A percentile compares a stretch with the other conserved stretches of the same genome.
These are phyloP conservation scores for Onychomys leucogaster DNA, from an alignment of 2,797 vertebrate species.

Conservation along the genomic window DNA sequence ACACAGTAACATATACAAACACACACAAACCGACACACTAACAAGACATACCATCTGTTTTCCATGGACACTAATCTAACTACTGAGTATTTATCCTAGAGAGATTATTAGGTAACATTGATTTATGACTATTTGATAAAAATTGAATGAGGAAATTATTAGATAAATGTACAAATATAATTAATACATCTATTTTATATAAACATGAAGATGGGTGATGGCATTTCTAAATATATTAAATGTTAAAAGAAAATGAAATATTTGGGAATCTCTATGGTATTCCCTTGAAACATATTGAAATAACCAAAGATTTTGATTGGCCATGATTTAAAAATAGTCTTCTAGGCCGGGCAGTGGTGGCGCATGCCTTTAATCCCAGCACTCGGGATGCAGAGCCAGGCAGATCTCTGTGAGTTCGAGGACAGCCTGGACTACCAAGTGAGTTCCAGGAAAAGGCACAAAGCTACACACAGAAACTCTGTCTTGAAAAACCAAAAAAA, in stretches of 20 bases:
- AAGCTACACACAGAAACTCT: too few relatives aligned
- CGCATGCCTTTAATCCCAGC: too few relatives aligned
- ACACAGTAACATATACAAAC: background rate
- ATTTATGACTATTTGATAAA: background rate
- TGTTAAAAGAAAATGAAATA: constrained; percentile 7
- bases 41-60: background rate
- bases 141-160: background rate
- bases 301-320: background rate
- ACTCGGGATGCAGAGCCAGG: too few relatives aligned
- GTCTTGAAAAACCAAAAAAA: too few relatives aligned
- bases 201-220: background rate
- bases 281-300: background rate
- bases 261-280: background rate
- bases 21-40: background rate
- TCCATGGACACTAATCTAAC: background rate
- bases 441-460: too few relatives aligned
- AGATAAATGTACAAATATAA: background rate
- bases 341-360: too few relatives aligned
- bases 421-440: too few relatives aligned
- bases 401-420: too few relatives aligned
- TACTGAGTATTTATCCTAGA: constrained; percentile 15
- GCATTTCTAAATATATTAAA: background rate
- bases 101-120: background rate
- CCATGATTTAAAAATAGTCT: background rate
- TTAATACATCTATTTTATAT: background rate